Percentiles rank a stretch among this genome's conserved stretches.
Evolutionary conservation across 2,797 vertebrate species (phyloP).

Genomic region (Molossus alvarezi): DNA sequence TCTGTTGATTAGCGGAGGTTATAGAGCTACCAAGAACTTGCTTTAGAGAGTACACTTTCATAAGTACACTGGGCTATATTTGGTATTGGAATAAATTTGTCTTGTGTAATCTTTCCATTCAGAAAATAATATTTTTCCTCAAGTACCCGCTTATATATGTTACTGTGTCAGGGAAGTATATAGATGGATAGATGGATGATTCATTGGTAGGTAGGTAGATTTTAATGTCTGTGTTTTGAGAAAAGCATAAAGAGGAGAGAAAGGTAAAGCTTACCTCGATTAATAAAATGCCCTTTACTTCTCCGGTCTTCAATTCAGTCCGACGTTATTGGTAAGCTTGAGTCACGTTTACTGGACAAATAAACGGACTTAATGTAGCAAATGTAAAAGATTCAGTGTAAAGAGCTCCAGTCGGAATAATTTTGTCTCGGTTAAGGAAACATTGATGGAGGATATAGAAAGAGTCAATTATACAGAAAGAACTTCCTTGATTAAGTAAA

Average conservation of each 20-base stretch:
- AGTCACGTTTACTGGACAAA: conserved; percentile 54
- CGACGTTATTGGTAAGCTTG: conserved; percentile 14
- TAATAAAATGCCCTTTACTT: conserved; percentile 32
- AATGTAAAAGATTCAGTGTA: conserved; percentile 19
- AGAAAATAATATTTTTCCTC: neutral
- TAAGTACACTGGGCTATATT: conserved; percentile 56
- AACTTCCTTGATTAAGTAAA: conserved; percentile 47
- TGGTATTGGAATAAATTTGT: conserved; percentile 21
- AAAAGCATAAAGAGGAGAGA: conserved; percentile 47
- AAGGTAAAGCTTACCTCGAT: conserved; percentile 24
- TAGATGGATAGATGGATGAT: neutral
- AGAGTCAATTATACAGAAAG: conserved; percentile 49
- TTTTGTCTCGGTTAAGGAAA: conserved; percentile 43
- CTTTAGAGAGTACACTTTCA: conserved; percentile 62
- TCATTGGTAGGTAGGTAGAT: neutral
- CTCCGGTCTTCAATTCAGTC: neutral
- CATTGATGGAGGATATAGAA: conserved; percentile 68
- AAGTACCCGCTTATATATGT: neutral
- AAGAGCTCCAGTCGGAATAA: neutral
- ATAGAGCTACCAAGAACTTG: conserved; percentile 34
- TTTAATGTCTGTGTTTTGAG: neutral
- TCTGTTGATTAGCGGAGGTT: conserved; percentile 60
- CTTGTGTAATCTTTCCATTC: conserved; percentile 25
- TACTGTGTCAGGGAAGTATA: neutral
- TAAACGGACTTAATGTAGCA: conserved; percentile 31